Percentiles rank a stretch among this genome's conserved stretches.
Evolutionary conservation across 2,888 invertebrate species (phyloP).

Genomic region (Aquatica leii): DNA sequence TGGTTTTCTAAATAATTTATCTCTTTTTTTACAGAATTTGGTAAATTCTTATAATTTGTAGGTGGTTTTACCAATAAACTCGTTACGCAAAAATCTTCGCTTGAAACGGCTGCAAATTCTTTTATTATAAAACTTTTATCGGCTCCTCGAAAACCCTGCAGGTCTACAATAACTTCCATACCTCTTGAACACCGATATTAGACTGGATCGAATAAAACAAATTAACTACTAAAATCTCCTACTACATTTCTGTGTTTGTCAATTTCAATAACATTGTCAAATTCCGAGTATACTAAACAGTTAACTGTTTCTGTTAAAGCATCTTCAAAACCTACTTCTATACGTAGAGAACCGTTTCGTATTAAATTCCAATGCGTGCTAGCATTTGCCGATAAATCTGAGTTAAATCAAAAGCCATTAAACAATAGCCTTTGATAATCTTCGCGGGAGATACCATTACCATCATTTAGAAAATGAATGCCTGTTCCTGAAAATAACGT

Average conservation of each 20-base stretch:
- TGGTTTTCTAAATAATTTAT: too few relatives aligned
- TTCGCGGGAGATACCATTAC: too few relatives aligned
- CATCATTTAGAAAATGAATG: too few relatives aligned
- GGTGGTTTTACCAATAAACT: conserved; percentile 10
- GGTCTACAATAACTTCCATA: too few relatives aligned
- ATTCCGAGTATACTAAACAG: too few relatives aligned
- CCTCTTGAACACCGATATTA: neutral
- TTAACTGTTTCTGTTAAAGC: conserved; percentile 16
- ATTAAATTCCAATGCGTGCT: conserved; percentile 15
- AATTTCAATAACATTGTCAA: conserved; percentile 15
- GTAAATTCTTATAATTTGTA: neutral
- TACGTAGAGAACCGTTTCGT: conserved; percentile 9
- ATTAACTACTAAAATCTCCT: conserved; percentile 12
- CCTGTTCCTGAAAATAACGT: too few relatives aligned
- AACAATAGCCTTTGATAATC: too few relatives aligned
- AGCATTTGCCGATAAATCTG: conserved; percentile 14
- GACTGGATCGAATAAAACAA: neutral
- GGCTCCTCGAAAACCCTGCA: conserved; percentile 13
- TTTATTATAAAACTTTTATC: too few relatives aligned
- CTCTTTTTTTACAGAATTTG: neutral
- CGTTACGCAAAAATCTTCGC: neutral
- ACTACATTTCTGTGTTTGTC: conserved; percentile 18
- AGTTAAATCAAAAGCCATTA: conserved; percentile 20
- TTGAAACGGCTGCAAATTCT: neutral
- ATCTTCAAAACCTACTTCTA: conserved; percentile 15